phyloP scores from a whole-genome alignment of 2,888 invertebrate genomes.

The Lymantria monacha region DNA sequence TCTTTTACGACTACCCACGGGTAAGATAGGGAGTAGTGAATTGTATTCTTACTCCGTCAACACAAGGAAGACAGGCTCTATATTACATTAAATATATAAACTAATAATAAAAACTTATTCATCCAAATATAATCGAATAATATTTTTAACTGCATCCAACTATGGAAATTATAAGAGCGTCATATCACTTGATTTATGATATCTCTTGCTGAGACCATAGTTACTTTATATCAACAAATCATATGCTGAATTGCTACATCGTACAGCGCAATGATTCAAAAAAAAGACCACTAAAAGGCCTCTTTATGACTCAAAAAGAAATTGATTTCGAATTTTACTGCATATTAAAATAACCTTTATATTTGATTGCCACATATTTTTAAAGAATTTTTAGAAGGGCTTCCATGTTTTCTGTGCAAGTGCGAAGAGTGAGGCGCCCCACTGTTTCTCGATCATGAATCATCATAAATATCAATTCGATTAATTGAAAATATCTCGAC shows the following conservation, averaged over 20 bases:
- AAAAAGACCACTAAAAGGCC: slow-evolving; percentile 58
- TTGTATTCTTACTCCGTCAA: too few species aligned
- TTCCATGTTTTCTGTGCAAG: slow-evolving; percentile 30
- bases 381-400: slow-evolving; percentile 44
- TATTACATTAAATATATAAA: too few species aligned
- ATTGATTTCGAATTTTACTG: slow-evolving; percentile 78
- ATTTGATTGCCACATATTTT: slow-evolving; percentile 66
- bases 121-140: too few species aligned
- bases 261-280: slow-evolving; percentile 57
- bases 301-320: slow-evolving; percentile 69
- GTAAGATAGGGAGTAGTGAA: too few species aligned
- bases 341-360: slow-evolving; percentile 77
- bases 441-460: slow-evolving; percentile 59
- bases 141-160: slow-evolving; percentile 55
- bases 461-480: slow-evolving; percentile 62
- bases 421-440: slow-evolving; percentile 50
- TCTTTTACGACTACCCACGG: too few species aligned
- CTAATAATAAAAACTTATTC: too few species aligned
- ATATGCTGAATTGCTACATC: slow-evolving; percentile 51
- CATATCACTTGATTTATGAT: slow-evolving; percentile 69
- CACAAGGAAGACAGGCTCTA: too few species aligned
- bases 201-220: slow-evolving; percentile 66
- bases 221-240: slow-evolving; percentile 68
- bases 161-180: slow-evolving; percentile 60
- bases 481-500: slow-evolving; percentile 63